These are phyloP conservation scores for Cyclopterus lumpus DNA, from an alignment of 2,797 vertebrate species.

Conservation along the genomic window DNA sequence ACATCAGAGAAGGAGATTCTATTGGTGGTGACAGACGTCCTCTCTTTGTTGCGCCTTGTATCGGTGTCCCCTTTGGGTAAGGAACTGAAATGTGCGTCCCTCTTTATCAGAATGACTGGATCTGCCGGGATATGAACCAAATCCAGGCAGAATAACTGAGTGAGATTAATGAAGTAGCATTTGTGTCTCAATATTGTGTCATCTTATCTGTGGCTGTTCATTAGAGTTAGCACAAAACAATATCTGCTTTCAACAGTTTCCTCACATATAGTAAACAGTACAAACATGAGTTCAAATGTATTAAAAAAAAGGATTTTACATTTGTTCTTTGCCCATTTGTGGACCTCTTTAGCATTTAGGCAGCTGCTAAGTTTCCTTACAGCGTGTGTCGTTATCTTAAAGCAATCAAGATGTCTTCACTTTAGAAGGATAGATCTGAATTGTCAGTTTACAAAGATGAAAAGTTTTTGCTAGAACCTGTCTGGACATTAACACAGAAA, in stretches of 20 bases:
- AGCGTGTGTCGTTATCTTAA: background rate
- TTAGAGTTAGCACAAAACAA: background rate
- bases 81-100: slow-evolving; percentile 37
- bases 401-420: background rate
- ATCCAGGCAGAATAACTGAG: background rate
- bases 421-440: background rate
- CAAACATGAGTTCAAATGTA: background rate
- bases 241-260: background rate
- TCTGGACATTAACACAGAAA: background rate
- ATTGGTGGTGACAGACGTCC: slow-evolving; percentile 56
- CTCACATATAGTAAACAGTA: background rate
- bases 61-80: slow-evolving; percentile 57
- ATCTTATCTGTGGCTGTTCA: background rate
- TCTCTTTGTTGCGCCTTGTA: slow-evolving; percentile 34
- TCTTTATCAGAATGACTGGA: slow-evolving; percentile 9
- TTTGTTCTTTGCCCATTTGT: background rate
- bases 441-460: background rate
- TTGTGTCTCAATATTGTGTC: background rate
- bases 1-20: slow-evolving; percentile 58
- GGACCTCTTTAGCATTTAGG: background rate
- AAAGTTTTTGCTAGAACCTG: background rate
- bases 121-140: slow-evolving; percentile 26
- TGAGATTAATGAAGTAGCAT: background rate
- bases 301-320: background rate
- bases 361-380: background rate